Conservation (phyloP, 2,113 vertebrate genomes). For the Brachyhypopomus occidentalis region DNA sequence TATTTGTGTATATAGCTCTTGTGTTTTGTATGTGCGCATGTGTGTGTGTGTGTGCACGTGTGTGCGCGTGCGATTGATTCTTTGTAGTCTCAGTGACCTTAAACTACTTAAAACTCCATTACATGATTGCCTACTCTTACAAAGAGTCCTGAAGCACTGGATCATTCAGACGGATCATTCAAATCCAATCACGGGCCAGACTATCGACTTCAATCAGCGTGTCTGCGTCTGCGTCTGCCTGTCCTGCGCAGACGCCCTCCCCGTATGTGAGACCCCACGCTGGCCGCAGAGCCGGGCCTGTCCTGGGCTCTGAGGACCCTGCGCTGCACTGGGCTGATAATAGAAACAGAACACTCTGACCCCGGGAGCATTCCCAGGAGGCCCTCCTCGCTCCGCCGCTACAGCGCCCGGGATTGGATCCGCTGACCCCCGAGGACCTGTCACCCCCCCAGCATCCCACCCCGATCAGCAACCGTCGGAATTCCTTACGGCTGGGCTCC, state of each 20-base stretch:
- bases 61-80: slow-evolving; percentile 35
- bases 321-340: slow-evolving; percentile 64
- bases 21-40: neutral
- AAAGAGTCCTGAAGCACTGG: slow-evolving; percentile 27
- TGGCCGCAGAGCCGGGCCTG: slow-evolving; percentile 19
- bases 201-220: slow-evolving; percentile 61
- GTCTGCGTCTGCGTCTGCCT: slow-evolving; percentile 25
- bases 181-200: slow-evolving; percentile 53
- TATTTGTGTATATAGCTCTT: neutral
- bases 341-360: slow-evolving; percentile 66
- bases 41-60: slow-evolving; percentile 26
- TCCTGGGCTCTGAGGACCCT: neutral
- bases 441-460: slow-evolving; percentile 59
- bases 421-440: slow-evolving; percentile 72
- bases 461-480: slow-evolving; percentile 55
- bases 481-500: slow-evolving; percentile 67
- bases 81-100: slow-evolving; percentile 44
- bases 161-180: slow-evolving; percentile 49
- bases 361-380: slow-evolving; percentile 55
- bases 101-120: slow-evolving; percentile 56
- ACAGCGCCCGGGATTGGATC: slow-evolving; percentile 67
- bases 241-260: neutral
- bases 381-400: slow-evolving; percentile 41
- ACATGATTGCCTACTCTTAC: slow-evolving; percentile 39
- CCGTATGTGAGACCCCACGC: neutral